phyloP scores from a whole-genome alignment of 2,888 invertebrate species.

The Aspidiotus destructor region DNA sequence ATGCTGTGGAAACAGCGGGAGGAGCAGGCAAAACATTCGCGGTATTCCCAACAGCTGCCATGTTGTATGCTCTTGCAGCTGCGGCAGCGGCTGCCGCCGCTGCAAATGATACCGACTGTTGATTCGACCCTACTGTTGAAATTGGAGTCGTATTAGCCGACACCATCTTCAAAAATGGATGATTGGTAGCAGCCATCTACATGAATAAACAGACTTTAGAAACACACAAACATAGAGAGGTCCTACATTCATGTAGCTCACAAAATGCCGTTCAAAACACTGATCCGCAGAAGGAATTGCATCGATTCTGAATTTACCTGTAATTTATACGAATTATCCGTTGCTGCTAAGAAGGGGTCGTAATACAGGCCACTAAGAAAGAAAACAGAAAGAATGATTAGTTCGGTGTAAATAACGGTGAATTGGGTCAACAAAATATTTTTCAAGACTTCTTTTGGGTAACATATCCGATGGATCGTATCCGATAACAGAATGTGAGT shows the following conservation, averaged over 20 bases:
- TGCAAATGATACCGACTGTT: constrained; percentile 34
- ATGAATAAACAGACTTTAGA: not conserved
- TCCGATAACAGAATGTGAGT: not conserved
- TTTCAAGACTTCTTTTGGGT: not conserved
- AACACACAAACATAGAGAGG: too few relatives aligned
- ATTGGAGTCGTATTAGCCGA: constrained; percentile 16
- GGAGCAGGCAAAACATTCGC: constrained; percentile 11
- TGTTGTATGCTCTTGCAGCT: constrained; percentile 71
- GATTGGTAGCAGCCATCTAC: constrained; percentile 27
- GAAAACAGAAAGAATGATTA: constrained; percentile 2
- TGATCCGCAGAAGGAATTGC: too few relatives aligned
- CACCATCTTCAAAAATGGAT: constrained; percentile 23
- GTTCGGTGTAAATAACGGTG: not conserved
- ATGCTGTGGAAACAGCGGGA: constrained; percentile 31
- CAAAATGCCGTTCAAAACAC: too few relatives aligned
- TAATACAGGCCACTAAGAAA: constrained; percentile 73
- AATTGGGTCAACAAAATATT: not conserved
- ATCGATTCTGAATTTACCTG: constrained; percentile 57
- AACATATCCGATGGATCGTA: not conserved
- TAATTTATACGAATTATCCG: constrained; percentile 79
- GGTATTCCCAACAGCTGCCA: constrained; percentile 53
- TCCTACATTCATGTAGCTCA: too few relatives aligned
- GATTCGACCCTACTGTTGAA: constrained; percentile 40
- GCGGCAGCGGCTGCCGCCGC: constrained; percentile 66
- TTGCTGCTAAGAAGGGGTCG: constrained; percentile 83